Evolutionary conservation across 2,113 vertebrate species (phyloP).

Genomic region (Crotalus helleri): DNA sequence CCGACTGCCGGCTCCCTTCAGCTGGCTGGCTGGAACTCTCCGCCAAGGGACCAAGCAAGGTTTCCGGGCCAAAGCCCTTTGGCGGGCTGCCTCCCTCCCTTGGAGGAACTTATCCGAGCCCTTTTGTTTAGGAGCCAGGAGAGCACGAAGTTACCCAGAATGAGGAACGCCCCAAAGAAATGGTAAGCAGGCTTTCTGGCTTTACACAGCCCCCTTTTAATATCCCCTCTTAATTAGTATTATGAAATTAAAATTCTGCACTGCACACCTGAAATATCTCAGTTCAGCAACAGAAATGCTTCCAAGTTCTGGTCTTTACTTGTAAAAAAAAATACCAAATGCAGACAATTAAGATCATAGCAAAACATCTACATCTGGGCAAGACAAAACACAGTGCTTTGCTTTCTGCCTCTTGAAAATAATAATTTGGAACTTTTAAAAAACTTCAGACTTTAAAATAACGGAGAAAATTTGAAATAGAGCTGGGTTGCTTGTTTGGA

Average conservation of each 20-base stretch:
- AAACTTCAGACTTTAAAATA: background rate
- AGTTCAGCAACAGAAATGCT: background rate
- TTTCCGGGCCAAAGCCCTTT: background rate
- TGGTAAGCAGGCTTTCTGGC: constrained; percentile 57
- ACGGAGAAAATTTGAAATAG: background rate
- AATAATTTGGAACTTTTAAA: background rate
- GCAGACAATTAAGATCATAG: background rate
- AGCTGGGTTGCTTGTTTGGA: background rate
- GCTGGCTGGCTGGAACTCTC: background rate
- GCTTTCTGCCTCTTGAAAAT: background rate
- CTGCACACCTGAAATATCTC: background rate
- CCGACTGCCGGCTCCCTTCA: background rate
- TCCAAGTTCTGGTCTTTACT: background rate
- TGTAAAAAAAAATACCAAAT: background rate
- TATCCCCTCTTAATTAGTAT: no score
- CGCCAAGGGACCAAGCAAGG: background rate
- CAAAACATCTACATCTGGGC: background rate
- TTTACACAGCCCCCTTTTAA: background rate
- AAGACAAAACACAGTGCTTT: accelerated
- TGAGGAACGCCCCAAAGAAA: constrained; percentile 67
- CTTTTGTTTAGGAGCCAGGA: constrained; percentile 52
- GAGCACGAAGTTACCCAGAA: constrained; percentile 66
- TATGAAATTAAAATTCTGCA: background rate
- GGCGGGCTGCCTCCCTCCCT: background rate
- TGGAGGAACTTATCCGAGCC: background rate